Conservation (phyloP, 2,888 invertebrate genomes). For the Machimus atricapillus region DNA sequence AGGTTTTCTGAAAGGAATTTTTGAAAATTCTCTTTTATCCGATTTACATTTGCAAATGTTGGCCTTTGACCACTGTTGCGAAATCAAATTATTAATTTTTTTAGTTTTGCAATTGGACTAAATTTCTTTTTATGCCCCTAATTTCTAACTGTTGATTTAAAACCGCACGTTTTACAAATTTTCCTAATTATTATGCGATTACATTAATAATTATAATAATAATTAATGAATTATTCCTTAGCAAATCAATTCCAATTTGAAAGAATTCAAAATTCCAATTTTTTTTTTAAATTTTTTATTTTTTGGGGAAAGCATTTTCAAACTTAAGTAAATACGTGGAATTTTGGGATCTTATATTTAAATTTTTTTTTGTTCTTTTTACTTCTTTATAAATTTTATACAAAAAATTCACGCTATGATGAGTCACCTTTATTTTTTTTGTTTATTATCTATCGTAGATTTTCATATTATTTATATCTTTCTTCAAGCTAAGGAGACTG, state of each 20-base stretch:
- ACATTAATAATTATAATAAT: not conserved
- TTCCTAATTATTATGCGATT: not conserved
- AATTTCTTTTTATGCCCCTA: not conserved
- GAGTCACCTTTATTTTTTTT: no score
- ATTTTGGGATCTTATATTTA: no score
- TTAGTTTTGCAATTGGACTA: not conserved
- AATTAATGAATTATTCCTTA: no score
- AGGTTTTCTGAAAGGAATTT: not conserved
- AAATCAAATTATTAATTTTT: not conserved
- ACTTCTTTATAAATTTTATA: no score
- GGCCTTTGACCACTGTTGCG: not conserved
- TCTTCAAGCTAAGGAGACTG: no score
- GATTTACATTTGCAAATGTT: not conserved
- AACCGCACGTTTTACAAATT: not conserved
- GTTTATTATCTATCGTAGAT: no score
- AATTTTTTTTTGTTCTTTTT: no score
- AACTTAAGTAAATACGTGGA: no score
- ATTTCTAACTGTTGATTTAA: not conserved
- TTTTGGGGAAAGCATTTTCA: no score
- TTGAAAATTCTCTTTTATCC: not conserved
- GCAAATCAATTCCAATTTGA: no score
- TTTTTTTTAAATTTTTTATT: not conserved
- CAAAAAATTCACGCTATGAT: no score
- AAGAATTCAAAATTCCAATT: not conserved
- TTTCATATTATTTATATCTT: no score